phyloP scores from a whole-genome alignment of 2,113 vertebrate genomes.

The Lampris incognitus region DNA sequence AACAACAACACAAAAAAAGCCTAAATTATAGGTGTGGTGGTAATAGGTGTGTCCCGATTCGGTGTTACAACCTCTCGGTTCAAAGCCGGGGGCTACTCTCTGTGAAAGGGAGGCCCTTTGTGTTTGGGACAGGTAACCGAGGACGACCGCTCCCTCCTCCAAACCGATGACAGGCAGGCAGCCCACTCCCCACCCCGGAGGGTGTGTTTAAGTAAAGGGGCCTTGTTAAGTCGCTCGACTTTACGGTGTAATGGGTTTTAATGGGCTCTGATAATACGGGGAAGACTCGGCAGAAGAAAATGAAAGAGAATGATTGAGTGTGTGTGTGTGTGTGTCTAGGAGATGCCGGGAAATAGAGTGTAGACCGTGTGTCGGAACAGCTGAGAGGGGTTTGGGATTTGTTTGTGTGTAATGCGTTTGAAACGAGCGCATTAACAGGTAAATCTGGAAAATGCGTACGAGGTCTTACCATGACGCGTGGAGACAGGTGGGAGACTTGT shows the following conservation, averaged over 20 bases:
- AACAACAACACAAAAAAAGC: not conserved
- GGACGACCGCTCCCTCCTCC: slow-evolving; percentile 53
- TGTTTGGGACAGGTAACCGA: slow-evolving; percentile 28
- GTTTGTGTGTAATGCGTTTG: no score
- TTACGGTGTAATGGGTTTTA: slow-evolving; percentile 38
- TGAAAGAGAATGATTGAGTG: slow-evolving; percentile 12
- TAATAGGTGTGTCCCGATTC: slow-evolving; percentile 13
- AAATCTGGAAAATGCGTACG: no score
- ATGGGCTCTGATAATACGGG: slow-evolving; percentile 40
- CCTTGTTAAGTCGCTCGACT: slow-evolving; percentile 26
- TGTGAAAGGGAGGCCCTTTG: slow-evolving; percentile 10
- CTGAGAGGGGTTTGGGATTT: no score
- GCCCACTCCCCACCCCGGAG: slow-evolving; percentile 26
- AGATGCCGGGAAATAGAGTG: not conserved
- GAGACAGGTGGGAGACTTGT: no score
- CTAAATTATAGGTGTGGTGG: slow-evolving; percentile 11
- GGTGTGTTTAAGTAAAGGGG: slow-evolving; percentile 29
- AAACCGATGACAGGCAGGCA: slow-evolving; percentile 9
- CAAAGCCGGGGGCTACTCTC: slow-evolving; percentile 30
- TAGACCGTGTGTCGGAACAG: no score
- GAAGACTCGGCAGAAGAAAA: not conserved
- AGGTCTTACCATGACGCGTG: no score
- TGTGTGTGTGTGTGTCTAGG: not conserved
- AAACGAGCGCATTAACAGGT: no score
- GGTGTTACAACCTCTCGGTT: slow-evolving; percentile 26